Evolutionary conservation across 2,113 vertebrate genomes (phyloP), one percentile per base, ranked within the genome.

Genomic region (Solea solea): DNA sequence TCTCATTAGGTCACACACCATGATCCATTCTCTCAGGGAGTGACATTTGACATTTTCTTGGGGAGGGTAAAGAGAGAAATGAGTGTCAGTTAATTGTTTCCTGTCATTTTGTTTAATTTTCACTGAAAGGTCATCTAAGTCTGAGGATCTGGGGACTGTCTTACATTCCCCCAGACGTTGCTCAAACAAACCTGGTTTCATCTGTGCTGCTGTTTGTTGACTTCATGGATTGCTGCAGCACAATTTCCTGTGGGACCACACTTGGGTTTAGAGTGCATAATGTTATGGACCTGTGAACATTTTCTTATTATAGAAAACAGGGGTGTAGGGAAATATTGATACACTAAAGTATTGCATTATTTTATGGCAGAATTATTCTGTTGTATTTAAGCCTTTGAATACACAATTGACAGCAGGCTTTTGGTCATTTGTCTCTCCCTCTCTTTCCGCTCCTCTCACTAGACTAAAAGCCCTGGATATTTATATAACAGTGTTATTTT

Each of bases 61-160:
- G 60, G 25, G 41, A n/a, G 60, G 40, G 61, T 8, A 68, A 79
- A 54, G 58, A 79, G 61, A 76, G 50, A 80, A 85, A 74, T 55
- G 28, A 69, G 45, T 45, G 28, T 50, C 60, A 59, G 76, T 80
- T 91, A 86, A 88, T 88, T 81, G 78, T 86, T 90, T 90, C 86
- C 86, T 89, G 87, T 85, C 85, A 86, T 90, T 89, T 83, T 40
- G 79, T 76, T 84, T 83, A 63, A 89, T 90, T 88, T 76, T 63
- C 70, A 40, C 51, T 66, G 50, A 88, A 77, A 67, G 57, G 62
- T 4, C 8, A 52, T 57, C 45, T 13, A 51, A 76, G 52, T 44
- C 70, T 7, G 11, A 5, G 48, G 50, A 50, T 74, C 54, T 21
- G 21, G 62, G 69, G 74, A 54, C 46, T 25, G 1, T 13, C 55